phyloP scores from a whole-genome alignment of 2,888 invertebrate species.

The Altica lythri region DNA sequence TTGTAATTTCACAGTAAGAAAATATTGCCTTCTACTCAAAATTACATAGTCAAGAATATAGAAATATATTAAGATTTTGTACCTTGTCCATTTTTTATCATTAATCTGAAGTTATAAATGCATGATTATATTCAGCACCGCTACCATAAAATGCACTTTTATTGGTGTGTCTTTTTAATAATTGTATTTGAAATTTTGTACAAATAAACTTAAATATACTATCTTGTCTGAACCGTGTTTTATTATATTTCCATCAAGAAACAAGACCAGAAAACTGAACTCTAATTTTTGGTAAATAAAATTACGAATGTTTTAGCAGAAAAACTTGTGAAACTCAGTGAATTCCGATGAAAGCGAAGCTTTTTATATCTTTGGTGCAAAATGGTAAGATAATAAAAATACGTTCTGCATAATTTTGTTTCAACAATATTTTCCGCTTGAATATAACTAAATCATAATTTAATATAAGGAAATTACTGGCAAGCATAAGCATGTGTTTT shows the following conservation, averaged over 20 bases:
- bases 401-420: no score
- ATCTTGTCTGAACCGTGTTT: conserved; percentile 5
- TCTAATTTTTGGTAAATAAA: no score
- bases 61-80: conserved; percentile 43
- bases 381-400: no score
- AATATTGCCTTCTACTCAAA: conserved; percentile 42
- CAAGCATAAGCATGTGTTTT: no score
- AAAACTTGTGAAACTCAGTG: no score
- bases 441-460: no score
- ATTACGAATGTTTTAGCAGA: no score
- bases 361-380: no score
- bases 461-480: no score
- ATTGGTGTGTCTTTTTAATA: conserved; percentile 44
- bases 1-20: conserved; percentile 26
- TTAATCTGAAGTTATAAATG: conserved; percentile 35
- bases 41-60: conserved; percentile 28
- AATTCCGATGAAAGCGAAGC: no score
- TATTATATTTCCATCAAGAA: not conserved
- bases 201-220: conserved; percentile 42
- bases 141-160: conserved; percentile 50
- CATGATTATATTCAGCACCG: conserved; percentile 46
- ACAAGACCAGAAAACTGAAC: no score
- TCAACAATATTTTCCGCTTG: not conserved
- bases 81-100: conserved; percentile 44
- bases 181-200: conserved; percentile 51